These are phyloP conservation scores for Bombus turneri DNA, from an alignment of 1,140 invertebrate species.

Conservation along the genomic window DNA sequence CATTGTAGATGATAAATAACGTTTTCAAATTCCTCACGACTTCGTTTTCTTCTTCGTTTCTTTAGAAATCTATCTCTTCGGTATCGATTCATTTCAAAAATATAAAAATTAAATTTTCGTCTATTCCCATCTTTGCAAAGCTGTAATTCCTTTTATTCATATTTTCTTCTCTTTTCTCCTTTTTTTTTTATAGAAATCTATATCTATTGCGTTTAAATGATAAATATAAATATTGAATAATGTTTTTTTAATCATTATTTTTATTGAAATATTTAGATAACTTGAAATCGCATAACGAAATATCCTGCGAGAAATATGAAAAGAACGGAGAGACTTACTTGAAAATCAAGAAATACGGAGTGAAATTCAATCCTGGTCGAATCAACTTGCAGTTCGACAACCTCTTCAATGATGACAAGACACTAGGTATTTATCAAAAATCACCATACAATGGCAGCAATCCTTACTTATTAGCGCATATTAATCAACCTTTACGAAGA, in stretches of 20 bases:
- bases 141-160: too few species aligned
- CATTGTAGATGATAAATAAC: not conserved
- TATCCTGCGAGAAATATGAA: slow-evolving; percentile 84
- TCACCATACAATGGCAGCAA: not conserved
- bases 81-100: too few species aligned
- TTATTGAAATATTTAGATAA: slow-evolving; percentile 79
- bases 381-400: slow-evolving; percentile 85
- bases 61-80: too few species aligned
- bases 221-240: too few species aligned
- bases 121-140: too few species aligned
- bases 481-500: not conserved
- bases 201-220: not conserved
- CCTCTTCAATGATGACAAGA: slow-evolving; percentile 84
- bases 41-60: too few species aligned
- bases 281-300: slow-evolving; percentile 83
- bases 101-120: too few species aligned
- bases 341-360: slow-evolving; percentile 84
- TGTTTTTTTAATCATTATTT: not conserved
- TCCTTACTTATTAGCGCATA: not conserved
- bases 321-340: slow-evolving; percentile 85
- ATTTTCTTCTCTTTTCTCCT: too few species aligned
- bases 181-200: too few species aligned
- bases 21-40: too few species aligned
- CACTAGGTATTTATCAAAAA: slow-evolving; percentile 76
- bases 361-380: slow-evolving; percentile 83